Evolutionary conservation across 2,797 vertebrate species (phyloP), one percentile per base, ranked within the genome.

Genomic region (Anabacerthia variegaticeps): DNA sequence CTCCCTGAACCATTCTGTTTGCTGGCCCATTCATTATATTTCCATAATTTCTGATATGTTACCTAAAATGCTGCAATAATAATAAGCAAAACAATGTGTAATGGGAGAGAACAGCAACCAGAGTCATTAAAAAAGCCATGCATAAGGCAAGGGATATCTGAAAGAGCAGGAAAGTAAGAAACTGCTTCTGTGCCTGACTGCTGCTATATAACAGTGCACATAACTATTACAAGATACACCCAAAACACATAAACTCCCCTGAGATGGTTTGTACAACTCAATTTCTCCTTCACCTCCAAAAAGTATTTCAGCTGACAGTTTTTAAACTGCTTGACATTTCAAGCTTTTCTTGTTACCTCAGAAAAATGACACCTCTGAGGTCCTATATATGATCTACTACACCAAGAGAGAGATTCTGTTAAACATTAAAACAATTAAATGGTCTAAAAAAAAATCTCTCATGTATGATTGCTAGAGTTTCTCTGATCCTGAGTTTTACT

Each of bases 131-230:
- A 82, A 77, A 84, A 49, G 15, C 11, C 23, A 26, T 14, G 18
- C 10, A n/a, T 66, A 46, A 88, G 32, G 36, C 46, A 89, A 22
- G 4, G 6, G 23, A 8, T 34, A 62, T 24, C 30, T 51, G 43
- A 85, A 86, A 56, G 46, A 68, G 21, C 20, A 90, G 30, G 8
- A 78, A 92, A 87, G 52, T 9, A 78, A 68, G 54, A 34, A 92
- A 55, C 11, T 26, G 27, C 36, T 75, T 71, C 34, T 61, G 21
- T 56, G 32, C n/a, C 48, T 41, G 78, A 62, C 51, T 69, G 21
- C 22, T 87, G 37, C 36, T 41, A 24, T 56, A 0, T 9, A 58
- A 61, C 24, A 21, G 30, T 68, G 21, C 34, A 7, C 1, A 0
- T 27, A 86, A 65, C 23, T 69, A 34, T 27, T 67, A 74, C 18